These are phyloP conservation scores for Lacanobia oleracea DNA, from an alignment of 2,888 invertebrate genomes.

Conservation along the genomic window DNA sequence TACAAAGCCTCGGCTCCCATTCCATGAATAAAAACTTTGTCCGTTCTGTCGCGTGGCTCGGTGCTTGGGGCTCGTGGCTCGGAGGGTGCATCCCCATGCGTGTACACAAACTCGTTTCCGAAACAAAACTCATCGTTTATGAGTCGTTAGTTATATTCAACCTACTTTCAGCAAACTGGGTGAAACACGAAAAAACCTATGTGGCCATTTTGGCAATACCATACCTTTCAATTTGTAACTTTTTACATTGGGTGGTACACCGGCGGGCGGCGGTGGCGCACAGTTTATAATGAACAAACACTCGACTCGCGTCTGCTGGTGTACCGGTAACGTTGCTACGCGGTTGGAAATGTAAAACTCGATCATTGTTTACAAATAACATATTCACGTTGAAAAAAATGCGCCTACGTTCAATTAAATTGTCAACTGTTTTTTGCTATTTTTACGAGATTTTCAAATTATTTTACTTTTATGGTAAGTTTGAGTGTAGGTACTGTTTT, in stretches of 20 bases:
- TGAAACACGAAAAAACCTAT: conserved; percentile 21
- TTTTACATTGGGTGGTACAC: conserved; percentile 30
- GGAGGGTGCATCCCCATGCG: conserved; percentile 16
- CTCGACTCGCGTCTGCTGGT: conserved; percentile 1
- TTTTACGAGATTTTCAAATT: too few relatives aligned
- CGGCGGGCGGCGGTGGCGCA: not conserved
- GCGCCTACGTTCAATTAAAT: not conserved
- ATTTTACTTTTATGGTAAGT: too few relatives aligned
- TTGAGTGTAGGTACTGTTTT: too few relatives aligned
- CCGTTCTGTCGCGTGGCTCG: conserved; percentile 13
- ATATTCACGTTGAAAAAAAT: conserved; percentile 5
- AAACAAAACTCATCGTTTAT: conserved; percentile 33
- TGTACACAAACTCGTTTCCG: conserved; percentile 20
- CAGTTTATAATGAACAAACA: conserved; percentile 47
- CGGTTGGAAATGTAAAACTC: conserved; percentile 12
- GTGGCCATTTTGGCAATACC: conserved; percentile 17
- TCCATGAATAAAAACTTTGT: conserved; percentile 38
- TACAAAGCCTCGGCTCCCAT: conserved; percentile 23
- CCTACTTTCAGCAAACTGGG: conserved; percentile 28
- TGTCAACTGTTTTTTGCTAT: not conserved
- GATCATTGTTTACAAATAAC: conserved; percentile 11
- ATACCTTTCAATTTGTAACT: conserved; percentile 43
- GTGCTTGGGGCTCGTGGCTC: not conserved
- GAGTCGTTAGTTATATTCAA: conserved; percentile 29
- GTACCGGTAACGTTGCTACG: not conserved